Percentiles rank a stretch among this genome's conserved stretches.
These are phyloP conservation scores for Ophraella communa DNA, from an alignment of 2,888 invertebrate genomes.

Conservation along the genomic window DNA sequence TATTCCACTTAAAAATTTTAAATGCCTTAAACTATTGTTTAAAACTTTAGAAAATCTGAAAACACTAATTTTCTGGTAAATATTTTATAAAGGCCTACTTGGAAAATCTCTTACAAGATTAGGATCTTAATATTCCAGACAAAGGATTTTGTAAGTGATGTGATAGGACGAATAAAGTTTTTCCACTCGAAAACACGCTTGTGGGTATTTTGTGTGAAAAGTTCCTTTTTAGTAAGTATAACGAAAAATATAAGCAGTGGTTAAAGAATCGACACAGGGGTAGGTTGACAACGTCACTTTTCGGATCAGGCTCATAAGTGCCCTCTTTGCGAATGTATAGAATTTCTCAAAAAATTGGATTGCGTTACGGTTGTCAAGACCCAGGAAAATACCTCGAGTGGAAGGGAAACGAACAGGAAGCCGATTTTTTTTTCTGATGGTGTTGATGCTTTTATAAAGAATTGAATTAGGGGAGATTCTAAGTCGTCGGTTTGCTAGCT, in stretches of 20 bases:
- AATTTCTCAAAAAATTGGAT: slow-evolving; percentile 41
- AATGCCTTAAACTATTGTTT: too few relatives aligned
- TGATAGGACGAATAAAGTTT: not conserved
- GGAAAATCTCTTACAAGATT: not conserved
- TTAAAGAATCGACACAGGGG: slow-evolving; percentile 28
- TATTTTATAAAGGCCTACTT: not conserved
- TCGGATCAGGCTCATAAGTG: slow-evolving; percentile 38
- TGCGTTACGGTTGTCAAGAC: slow-evolving; percentile 26
- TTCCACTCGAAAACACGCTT: not conserved
- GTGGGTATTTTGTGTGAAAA: slow-evolving; percentile 3
- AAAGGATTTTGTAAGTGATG: not conserved
- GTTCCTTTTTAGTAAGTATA: slow-evolving; percentile 1
- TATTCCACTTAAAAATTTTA: too few relatives aligned
- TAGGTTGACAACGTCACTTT: slow-evolving; percentile 36
- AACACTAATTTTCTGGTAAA: too few relatives aligned
- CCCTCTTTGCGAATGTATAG: slow-evolving; percentile 35
- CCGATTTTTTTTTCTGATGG: slow-evolving; percentile 15
- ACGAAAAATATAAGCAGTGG: slow-evolving; percentile 27
- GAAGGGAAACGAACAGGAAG: slow-evolving; percentile 27
- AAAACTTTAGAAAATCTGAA: too few relatives aligned
- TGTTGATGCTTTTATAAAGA: slow-evolving; percentile 17
- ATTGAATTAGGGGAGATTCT: slow-evolving; percentile 16
- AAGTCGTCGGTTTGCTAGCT: not conserved
- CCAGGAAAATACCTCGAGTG: slow-evolving; percentile 29
- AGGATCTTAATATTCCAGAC: not conserved